Conservation (phyloP, 2,113 vertebrate genomes). For the Pelmatolapia mariae region DNA sequence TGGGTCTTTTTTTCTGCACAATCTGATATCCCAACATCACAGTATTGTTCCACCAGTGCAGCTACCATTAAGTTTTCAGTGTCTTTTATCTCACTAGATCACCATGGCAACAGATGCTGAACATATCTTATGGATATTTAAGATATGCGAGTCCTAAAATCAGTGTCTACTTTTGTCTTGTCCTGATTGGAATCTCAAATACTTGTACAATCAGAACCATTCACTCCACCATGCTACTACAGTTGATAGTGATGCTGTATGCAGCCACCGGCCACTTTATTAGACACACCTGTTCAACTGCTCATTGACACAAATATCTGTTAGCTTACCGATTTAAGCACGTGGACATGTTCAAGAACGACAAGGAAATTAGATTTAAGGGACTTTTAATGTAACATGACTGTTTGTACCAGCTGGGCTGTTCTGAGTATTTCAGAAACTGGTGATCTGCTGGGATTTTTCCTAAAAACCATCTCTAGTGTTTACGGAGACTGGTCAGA, state of each 20-base stretch:
- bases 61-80: neutral
- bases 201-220: accelerated
- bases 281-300: neutral
- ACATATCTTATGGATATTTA: neutral
- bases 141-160: accelerated
- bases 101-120: neutral
- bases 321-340: neutral
- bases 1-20: neutral
- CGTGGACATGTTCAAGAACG: neutral
- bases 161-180: neutral
- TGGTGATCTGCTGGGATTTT: neutral
- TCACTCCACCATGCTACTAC: accelerated
- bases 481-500: neutral
- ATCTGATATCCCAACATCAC: neutral
- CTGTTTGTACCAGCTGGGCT: neutral
- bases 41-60: accelerated
- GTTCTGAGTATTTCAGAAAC: neutral
- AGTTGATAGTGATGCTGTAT: neutral
- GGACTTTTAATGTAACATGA: neutral
- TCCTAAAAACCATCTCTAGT: neutral
- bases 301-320: neutral
- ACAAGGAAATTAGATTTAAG: neutral
- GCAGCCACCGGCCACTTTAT: neutral
- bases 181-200: neutral
- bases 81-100: neutral